Evolutionary conservation across 2,888 invertebrate species (phyloP), one percentile per base, ranked within the genome.

Genomic region (Tiliacea aurago): DNA sequence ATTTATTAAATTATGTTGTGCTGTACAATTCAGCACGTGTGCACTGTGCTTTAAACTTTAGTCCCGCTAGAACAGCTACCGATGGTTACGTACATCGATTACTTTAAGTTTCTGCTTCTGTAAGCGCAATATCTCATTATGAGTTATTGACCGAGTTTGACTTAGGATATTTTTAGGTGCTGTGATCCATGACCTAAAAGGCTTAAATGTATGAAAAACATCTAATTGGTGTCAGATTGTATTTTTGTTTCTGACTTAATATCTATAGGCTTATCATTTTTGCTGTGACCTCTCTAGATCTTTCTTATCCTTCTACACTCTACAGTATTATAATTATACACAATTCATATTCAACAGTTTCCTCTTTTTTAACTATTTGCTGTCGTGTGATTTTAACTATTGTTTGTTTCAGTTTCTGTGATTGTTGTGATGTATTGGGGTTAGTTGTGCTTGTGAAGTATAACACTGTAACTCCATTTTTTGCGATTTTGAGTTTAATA

Each of bases 71-170:
- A 79, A 70, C 33, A 65, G 53, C 43, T n/a, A 69, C 37, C n/a
- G 56, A 53, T 66, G 76, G 51, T 55, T 51, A 33, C 37, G 2
- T 37, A 3, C 64, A 64, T 55, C 79, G 74, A 74, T 79, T 59
- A 64, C 73, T 69, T 79, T 47, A 61, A 62, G 66, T 59, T 79
- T 79, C 65, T 80, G 79, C 79, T 79, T 76, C 56, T 79, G 13
- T 43, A 33, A 76, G 81, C 81, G 37, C 51, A 76, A 66, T 76
- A 80, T 58, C 76, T 58, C 28, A 80, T 79, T 80, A 79, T 66
- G 66, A 28, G 43, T 49, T 79, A 55, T 18, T 80, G 79, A 79
- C 70, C 76, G 81, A 59, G 58, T 79, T 80, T 20, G 23, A 66
- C 75, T 62, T 56, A 41, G 20, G 1, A 43, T 80, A 80, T 79